Evolutionary conservation across 2,888 invertebrate genomes (phyloP), one percentile per base, ranked within the genome.

Genomic region (Clanis bilineata): DNA sequence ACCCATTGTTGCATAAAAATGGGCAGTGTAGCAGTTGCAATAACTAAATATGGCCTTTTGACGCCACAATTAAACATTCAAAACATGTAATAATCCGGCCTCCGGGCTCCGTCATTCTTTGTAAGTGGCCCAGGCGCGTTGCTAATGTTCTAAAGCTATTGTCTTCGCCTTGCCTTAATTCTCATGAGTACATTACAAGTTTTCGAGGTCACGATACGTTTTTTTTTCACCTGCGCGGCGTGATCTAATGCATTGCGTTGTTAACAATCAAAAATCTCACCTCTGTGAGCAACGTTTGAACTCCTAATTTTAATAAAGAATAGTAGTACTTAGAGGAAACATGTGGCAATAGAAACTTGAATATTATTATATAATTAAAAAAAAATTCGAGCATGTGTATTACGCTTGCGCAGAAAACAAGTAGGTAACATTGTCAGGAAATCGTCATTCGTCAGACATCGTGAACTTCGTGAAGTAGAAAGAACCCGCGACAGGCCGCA

Each of bases 171-270:
- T 72, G 75, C 36, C 22, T 74, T 79, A 82, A 82, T 89, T 90
- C 88, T 85, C 90, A 90, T 86, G 89, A 88, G 87, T 82, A 83
- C 84, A 80, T 76, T 72, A 79, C n/a, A 74, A 76, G 64, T 76
- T 72, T 74, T 77, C 74, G 89, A 88, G 90, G 90, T 87, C 90
- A 88, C 81, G 83, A 73, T 79, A 67, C 70, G 64, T 80, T 87
- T 86, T 85, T 88, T 88, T 83, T 87, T 83, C 83, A n/a, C n/a
- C n/a, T n/a, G n/a, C n/a, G n/a, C 84, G 80, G 73, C 74, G 73
- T 89, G 87, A 90, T 85, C 87, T 88, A 86, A 89, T 84, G 69
- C 68, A 67, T 76, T 62, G 66, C 68, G 65, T 71, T 79, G 76
- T 77, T 76, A 74, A 74, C 70, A 76, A 67, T 71, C 77, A 73